Base-by-base conservation (phyloP, 2,113 vertebrate species). In the Gymnarchus niloticus region DNA sequence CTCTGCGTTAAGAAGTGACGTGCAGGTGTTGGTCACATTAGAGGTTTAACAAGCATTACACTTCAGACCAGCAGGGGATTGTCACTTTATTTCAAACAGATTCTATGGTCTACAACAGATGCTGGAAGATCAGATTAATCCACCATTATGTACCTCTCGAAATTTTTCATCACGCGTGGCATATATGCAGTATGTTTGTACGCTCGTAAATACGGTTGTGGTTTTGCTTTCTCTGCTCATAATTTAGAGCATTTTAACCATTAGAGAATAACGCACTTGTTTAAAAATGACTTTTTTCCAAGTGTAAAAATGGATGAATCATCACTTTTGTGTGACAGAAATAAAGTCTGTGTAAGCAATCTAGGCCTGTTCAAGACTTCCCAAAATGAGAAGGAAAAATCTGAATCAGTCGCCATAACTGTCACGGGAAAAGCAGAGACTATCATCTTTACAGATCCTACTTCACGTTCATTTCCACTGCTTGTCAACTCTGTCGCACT, bases 21-120 rank as follows among this genome's bases (percentile, higher is more conserved):
- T 49, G 44, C 41, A 69, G 57, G 56, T 48, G 57, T 33, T 83
- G 21, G 21, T 23, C 41, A 49, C 83, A 48, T 48, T 28, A 69
- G 37, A 54, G 49, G 41, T 69, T 56, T 56, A 33, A 81, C 21
- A 69, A 46, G 57, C 61, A 41, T 56, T 61, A 69, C 9, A 48
- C n/a, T 17, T 46, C 48, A 65, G 33, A 51, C 25, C 28, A 51
- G 21, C 19, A 25, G 77, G 41, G 83, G 14, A 33, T 37, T 46
- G n/a, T 52, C n/a, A 59, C 54, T 77, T 84, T 84, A 88, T 87
- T 87, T 76, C 48, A 46, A 28, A 59, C 19, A 21, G 54, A 23
- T 87, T 88, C 87, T 83, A 25, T 83, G 51, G 76, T 84, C 48
- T 48, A 85, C 77, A 86, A 54, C 84, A 86, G 78, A 83, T 87